Conservation (phyloP, 1,140 invertebrate species). For the Oryctes rhinoceros region DNA sequence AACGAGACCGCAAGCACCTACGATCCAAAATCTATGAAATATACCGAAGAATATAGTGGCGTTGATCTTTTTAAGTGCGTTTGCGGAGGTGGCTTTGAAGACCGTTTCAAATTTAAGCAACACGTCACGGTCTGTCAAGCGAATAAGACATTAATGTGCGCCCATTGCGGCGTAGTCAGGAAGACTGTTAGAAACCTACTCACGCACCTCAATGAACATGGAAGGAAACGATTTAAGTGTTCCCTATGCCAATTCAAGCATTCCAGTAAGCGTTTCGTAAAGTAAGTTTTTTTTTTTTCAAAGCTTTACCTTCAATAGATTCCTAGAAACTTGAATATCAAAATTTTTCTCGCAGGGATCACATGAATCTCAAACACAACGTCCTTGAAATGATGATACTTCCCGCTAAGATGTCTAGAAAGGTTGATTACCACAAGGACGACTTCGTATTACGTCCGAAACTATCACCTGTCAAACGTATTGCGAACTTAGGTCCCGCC, state of each 20-base stretch:
- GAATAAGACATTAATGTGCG: conserved; percentile 59
- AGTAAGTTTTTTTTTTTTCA: conserved; percentile 32
- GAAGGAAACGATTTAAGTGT: conserved; percentile 63
- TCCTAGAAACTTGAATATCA: no score
- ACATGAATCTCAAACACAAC: conserved; percentile 68
- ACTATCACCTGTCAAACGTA: background rate
- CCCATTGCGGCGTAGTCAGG: conserved; percentile 65
- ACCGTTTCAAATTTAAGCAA: conserved; percentile 37
- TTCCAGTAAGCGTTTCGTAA: conserved; percentile 17
- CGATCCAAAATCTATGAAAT: conserved; percentile 1
- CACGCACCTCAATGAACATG: conserved; percentile 60
- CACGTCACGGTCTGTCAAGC: background rate
- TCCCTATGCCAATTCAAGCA: conserved; percentile 60
- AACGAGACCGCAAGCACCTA: background rate
- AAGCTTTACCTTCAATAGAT: no score
- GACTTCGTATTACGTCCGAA: conserved; percentile 65
- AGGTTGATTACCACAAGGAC: conserved; percentile 63
- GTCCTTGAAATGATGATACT: conserved; percentile 59
- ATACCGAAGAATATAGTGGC: conserved; percentile 33
- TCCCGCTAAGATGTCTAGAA: conserved; percentile 63
- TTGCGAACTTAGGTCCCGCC: no score
- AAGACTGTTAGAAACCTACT: conserved; percentile 53
- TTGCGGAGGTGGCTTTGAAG: conserved; percentile 57
- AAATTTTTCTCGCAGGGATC: conserved; percentile 52
- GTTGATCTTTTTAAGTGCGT: conserved; percentile 59